phyloP scores from a whole-genome alignment of 2,113 vertebrate genomes.

The Indri indri region DNA sequence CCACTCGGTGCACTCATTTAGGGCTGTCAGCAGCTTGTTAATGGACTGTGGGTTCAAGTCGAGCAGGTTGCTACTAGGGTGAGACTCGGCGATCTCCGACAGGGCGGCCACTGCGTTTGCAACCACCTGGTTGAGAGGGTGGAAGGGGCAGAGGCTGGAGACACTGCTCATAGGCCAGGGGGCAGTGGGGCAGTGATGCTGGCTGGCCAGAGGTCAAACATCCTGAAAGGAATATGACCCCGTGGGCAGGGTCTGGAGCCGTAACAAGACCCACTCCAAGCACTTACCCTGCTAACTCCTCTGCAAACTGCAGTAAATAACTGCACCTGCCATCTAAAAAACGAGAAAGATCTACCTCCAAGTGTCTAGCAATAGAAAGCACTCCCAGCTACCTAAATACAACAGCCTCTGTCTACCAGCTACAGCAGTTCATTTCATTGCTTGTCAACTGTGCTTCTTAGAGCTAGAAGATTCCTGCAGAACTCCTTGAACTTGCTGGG shows the following conservation, averaged over 20 bases:
- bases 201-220: background rate
- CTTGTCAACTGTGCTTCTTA: background rate
- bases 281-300: background rate
- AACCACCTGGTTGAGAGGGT: slow-evolving; percentile 89
- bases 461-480: background rate
- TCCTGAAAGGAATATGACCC: background rate
- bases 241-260: background rate
- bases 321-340: background rate
- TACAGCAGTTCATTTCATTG: background rate
- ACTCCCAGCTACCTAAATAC: background rate
- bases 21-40: slow-evolving; percentile 97
- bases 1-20: slow-evolving; percentile 99
- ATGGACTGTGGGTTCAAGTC: slow-evolving; percentile 99
- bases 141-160: background rate
- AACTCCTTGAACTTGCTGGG: background rate
- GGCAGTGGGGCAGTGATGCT: background rate
- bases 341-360: background rate
- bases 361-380: background rate
- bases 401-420: background rate
- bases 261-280: background rate
- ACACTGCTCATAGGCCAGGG: background rate
- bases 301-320: background rate
- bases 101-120: slow-evolving; percentile 97
- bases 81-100: slow-evolving; percentile 97
- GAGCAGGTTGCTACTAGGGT: slow-evolving; percentile 97